Evolutionary conservation across 1,140 invertebrate genomes (phyloP).

Genomic region (Coptotermes formosanus): DNA sequence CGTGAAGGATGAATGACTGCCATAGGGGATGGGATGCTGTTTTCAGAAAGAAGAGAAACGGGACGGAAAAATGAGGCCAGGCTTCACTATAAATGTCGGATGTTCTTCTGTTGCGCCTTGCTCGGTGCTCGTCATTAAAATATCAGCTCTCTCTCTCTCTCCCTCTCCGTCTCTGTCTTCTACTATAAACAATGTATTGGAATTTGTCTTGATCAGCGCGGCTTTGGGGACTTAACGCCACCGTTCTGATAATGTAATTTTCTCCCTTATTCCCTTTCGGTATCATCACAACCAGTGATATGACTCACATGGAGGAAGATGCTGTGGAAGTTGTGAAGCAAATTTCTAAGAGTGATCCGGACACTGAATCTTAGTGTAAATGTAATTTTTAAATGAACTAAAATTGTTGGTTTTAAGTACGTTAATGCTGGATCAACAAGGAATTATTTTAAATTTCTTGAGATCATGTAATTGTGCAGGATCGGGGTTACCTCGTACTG

Average conservation of each 20-base stretch:
- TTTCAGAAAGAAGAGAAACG: background rate
- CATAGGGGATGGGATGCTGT: background rate
- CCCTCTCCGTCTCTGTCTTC: background rate
- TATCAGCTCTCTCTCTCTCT: background rate
- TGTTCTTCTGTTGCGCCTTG: background rate
- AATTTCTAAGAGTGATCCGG: background rate
- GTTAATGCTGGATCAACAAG: too few species aligned
- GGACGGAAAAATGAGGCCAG: background rate
- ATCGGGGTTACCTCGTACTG: too few species aligned
- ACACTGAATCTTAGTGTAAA: too few species aligned
- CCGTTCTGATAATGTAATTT: constrained; percentile 41
- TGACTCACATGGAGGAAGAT: background rate
- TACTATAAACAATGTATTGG: constrained; percentile 39
- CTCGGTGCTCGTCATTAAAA: constrained; percentile 1
- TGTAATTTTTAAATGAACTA: too few species aligned
- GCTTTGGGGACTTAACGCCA: constrained; percentile 36
- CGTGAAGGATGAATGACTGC: background rate
- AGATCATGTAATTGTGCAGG: too few species aligned
- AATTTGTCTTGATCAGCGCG: constrained; percentile 39
- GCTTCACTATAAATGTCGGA: background rate
- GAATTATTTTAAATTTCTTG: too few species aligned
- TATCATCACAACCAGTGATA: background rate
- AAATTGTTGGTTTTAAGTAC: too few species aligned
- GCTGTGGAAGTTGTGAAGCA: background rate
- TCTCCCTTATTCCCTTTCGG: constrained; percentile 32